Base-by-base conservation (phyloP, 1,140 invertebrate species). In the Oryctes rhinoceros region DNA sequence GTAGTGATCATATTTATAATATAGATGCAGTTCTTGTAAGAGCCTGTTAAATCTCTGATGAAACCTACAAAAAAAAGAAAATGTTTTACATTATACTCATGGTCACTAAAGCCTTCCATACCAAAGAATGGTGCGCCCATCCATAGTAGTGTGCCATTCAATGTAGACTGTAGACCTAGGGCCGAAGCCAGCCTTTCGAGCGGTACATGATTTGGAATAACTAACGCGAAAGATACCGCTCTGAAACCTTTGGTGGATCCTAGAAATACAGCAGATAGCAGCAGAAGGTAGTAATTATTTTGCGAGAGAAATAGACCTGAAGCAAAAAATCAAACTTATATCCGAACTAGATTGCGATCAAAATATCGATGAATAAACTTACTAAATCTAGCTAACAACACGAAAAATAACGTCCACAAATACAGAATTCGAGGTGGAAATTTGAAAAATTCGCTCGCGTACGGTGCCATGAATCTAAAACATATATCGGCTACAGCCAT, bases 211-310 rank as follows among this genome's bases (percentile, higher is more conserved):
- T 89, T 89, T 13, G 92, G 91, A 76, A 93, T 92, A 3, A 92
- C 90, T 11, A 94, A 84, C 0, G 91, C 90, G 90, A 92, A 91
- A 82, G 92, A 93, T 0, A 94, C 91, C 39, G 91, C 93, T 79
- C 92, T 88, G 4, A 94, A 83, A 0, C 90, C 92, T 88, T 93
- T 93, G 39, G 90, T 91, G 53, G 91, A 87, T 0, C 92, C 92
- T 44, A 93, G 89, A 81, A 90, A 89, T 0, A 90, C 87, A 7
- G 91, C 90, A 24, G 92, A 82, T 5, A 71, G 53, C 10, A 76
- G 30, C 1, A 86, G 20, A 18, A 85, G 62, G 11, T 80, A 24
- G 75, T 76, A 84, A 13, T 80, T 76, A 4, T 37, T 47, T 30
- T 30, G 24, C 18, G 81, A 78, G 15, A 84, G 49, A 20, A 84